Base-by-base conservation (phyloP, 1,140 invertebrate species). In the Drosophila gunungcola region DNA sequence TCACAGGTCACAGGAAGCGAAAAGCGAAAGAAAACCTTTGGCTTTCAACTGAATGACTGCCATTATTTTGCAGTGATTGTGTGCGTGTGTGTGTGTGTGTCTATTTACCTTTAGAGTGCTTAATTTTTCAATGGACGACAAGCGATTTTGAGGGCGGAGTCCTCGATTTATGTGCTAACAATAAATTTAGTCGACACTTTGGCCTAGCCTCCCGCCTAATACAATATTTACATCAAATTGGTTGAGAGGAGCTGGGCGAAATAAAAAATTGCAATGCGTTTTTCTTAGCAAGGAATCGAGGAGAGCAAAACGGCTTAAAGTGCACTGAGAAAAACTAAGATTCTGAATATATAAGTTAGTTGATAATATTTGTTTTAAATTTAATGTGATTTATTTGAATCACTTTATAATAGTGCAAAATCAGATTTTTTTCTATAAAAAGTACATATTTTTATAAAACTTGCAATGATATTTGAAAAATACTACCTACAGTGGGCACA, bases 131-230 rank as follows among this genome's bases (percentile, higher is more conserved):
- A 56, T 42, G 53, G 16, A 38, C 51, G 56, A 70, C 49, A 51
- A 38, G 38, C 76, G 39, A 10, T 16, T 13, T 16, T 13, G 53
- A 34, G 32, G 49, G 60, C 11, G 64, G 64, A 58, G 56, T 36
- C 58, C 55, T 55, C 83, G 82, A 86, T 86, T 86, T 86, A 86
- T 86, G 83, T 78, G 65, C 83, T 78, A 83, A 78, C 83, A 88
- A 86, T 86, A 88, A 88, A 86, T 86, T 88, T 86, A 79, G 78
- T 73, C 79, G 88, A 86, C 82, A 86, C 83, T 86, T 82, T 86
- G 83, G 75, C 64, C 57, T 21, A 21, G 16, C 16, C 16, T 1
- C 72, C 73, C 67, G 76, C 76, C 82, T 82, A 86, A 86, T 86
- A 88, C 83, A 88, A 86, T 86, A 86, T 86, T 86, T 88, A 88